Evolutionary conservation across 2,797 vertebrate genomes (phyloP).

Genomic region (Crenuchus spilurus): DNA sequence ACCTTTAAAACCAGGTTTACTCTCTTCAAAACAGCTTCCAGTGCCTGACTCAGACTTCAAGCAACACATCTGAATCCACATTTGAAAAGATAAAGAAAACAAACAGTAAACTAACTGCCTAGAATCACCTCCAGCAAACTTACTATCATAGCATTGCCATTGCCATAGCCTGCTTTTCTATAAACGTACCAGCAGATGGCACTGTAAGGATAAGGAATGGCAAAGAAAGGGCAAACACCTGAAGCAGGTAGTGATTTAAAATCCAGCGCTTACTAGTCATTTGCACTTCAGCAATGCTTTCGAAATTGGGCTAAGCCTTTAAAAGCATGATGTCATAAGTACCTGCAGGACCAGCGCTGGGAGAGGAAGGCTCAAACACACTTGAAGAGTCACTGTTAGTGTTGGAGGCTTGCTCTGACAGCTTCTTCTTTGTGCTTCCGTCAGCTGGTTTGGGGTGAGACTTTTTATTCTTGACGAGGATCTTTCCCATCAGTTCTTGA

Average conservation of each 20-base stretch:
- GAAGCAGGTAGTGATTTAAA: conserved; percentile 16
- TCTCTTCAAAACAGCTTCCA: background rate
- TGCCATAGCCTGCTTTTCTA: background rate
- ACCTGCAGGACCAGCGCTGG: conserved; percentile 86
- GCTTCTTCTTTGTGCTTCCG: conserved; percentile 88
- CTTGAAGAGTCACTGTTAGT: conserved; percentile 86
- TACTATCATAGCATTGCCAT: background rate
- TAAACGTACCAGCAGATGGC: conserved; percentile 40
- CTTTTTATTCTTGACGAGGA: conserved; percentile 98
- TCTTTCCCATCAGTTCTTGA: conserved; percentile 96
- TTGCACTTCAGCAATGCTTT: background rate
- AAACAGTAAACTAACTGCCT: background rate
- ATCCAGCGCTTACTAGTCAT: background rate
- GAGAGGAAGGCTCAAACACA: conserved; percentile 88
- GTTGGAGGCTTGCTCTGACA: conserved; percentile 90
- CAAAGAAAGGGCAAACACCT: background rate
- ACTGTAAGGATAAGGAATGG: conserved; percentile 20
- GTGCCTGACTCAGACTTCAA: background rate
- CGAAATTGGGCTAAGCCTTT: background rate
- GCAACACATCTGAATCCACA: background rate
- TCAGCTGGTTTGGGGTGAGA: conserved; percentile 90
- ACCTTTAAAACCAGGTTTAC: conserved; percentile 4
- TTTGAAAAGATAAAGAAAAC: background rate
- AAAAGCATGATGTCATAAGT: background rate
- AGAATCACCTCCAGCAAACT: background rate